Conservation (phyloP, 2,797 vertebrate genomes). For the Gymnoscopelus braueri region DNA sequence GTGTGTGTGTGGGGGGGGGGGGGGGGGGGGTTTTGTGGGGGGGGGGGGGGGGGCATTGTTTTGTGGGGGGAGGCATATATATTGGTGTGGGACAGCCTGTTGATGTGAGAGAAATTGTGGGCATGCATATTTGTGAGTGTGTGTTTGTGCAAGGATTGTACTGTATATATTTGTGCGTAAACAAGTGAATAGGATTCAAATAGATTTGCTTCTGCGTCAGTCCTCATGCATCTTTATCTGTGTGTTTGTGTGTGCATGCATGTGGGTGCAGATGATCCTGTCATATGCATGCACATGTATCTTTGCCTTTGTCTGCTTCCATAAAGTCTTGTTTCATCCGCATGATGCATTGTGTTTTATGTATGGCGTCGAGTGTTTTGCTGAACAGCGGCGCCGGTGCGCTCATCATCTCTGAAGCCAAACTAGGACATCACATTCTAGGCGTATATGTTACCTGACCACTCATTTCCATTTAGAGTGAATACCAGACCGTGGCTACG, state of each 20-base stretch:
- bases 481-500: conserved; percentile 72
- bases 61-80: too few relatives aligned
- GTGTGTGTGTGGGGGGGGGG: too few relatives aligned
- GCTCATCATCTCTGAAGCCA: conserved; percentile 62
- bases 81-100: too few relatives aligned
- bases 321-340: conserved; percentile 2
- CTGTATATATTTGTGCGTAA: too few relatives aligned
- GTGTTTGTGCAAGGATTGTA: too few relatives aligned
- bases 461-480: conserved; percentile 88
- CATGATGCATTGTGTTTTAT: conserved; percentile 21
- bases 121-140: too few relatives aligned
- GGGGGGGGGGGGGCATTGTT: too few relatives aligned
- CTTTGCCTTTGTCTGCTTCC: conserved; percentile 24
- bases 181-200: too few relatives aligned
- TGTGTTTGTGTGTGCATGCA: conserved; percentile 17
- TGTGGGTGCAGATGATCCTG: conserved; percentile 21
- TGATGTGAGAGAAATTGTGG: too few relatives aligned
- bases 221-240: not conserved
- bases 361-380: conserved; percentile 21
- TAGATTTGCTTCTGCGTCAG: too few relatives aligned
- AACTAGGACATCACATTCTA: conserved; percentile 56
- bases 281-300: conserved; percentile 27
- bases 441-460: conserved; percentile 73
- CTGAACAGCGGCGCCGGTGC: conserved; percentile 30
- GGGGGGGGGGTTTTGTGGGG: too few relatives aligned